Base-by-base conservation (phyloP, 2,888 invertebrate genomes). In the Lithophane semibrunnea region DNA sequence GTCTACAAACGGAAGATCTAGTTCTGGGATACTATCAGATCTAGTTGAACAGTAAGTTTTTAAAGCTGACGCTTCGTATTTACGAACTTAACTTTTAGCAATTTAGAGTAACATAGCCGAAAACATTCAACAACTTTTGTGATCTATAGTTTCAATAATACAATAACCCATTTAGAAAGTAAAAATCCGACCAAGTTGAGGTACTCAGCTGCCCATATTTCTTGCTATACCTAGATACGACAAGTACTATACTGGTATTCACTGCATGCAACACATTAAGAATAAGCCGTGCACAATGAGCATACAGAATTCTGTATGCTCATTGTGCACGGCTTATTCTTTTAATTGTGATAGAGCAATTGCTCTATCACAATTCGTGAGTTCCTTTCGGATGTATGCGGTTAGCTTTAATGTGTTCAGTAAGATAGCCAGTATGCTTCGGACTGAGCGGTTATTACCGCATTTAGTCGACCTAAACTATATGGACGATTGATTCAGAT, bases 381-480 rank as follows among this genome's bases (percentile, higher is more conserved):
- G 84, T 58, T 58, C 18, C 73, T 84, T 79, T 84, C 61, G 65
- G 68, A 61, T 69, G 56, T 65, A 5, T 80, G 69, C 44, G 49
- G 65, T 84, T 54, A 58, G 29, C 16, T 49, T 44, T 18, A 65
- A 69, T 65, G 42, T 58, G 44, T 69, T 60, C 49, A 16, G 37
- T 79, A 67, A 49, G n/a, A 37, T 29, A 44, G 49, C 72, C 44
- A 64, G 84, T 70, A n/a, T 21, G 58, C 21, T 58, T 70, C 16
- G 44, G 60, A 61, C 13, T 5, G 16, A 70, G 52, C 61, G 42
- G 84, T 73, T 70, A 70, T 44, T 24, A 69, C 44, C 1, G 52
- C 29, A 52, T 61, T 8, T 70, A 60, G 66, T 58, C 16, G n/a
- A 67, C 60, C 44, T 54, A 44, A 44, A 49, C 13, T 58, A n/a